Evolutionary conservation across 1,140 invertebrate genomes (phyloP), one percentile per base, ranked within the genome.

Genomic region (Berghia stephanieae): DNA sequence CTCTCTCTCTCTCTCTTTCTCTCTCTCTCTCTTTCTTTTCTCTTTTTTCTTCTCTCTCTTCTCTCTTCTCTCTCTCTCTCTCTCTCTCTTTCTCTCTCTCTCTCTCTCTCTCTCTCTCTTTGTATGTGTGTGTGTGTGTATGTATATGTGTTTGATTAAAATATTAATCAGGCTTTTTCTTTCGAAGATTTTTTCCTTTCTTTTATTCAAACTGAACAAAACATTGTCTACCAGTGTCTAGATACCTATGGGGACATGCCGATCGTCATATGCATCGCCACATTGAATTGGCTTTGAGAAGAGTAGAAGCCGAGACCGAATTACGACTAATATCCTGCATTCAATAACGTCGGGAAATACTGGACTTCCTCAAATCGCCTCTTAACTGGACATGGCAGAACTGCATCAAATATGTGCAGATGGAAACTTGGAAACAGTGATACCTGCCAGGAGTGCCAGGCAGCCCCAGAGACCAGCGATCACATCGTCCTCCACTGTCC

Each of bases 11-110:
- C 24, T 71, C 5, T 43, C 34, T 24, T 1, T 42, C 5, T 18
- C n/a, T 4, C 43, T 43, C 18, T 43, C 43, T 10, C 18, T 46
- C 69, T 43, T 21, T 43, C 43, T 24, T n/a, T 16, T n/a, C 36
- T 24, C 46, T n/a, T 71, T 16, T 71, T 3, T 71, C 24, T 43
- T 18, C 13, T 34, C 16, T n/a, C 36, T 43, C 24, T 21, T 44
- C 36, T 24, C n/a, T 71, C 36, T 46, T 24, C 69, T 44, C 38
- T 71, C 43, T 71, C 38, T 71, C 36, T 71, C 18, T 69, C 67
- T 69, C 36, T 69, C 36, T 69, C 67, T 69, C 67, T 27, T 10
- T 69, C 36, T 40, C 36, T 69, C 18, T 69, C 36, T 40, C 36
- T 69, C 67, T 36, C 36, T 40, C 6, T 69, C 67, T 36, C 13